These are phyloP conservation scores for Lasiommata megera DNA, from an alignment of 2,888 invertebrate genomes.

Conservation along the genomic window DNA sequence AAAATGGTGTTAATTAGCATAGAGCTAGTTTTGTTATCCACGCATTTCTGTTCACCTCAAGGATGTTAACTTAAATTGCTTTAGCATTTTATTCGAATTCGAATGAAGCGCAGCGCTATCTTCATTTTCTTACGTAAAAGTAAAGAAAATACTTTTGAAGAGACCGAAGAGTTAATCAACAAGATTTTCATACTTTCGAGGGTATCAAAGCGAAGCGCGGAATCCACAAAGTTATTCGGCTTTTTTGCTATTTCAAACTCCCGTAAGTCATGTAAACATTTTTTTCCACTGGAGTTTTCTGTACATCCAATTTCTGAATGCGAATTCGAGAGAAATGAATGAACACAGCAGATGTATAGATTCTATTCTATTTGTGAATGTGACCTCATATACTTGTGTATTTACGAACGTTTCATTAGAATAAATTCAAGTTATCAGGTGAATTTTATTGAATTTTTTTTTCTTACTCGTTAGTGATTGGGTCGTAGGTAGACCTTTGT, in stretches of 20 bases:
- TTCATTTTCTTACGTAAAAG: slow-evolving; percentile 20
- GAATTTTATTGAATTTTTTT: not conserved
- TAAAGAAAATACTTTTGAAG: slow-evolving; percentile 34
- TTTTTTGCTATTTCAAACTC: slow-evolving; percentile 44
- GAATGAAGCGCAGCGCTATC: slow-evolving; percentile 24
- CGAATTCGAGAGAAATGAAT: slow-evolving; percentile 36
- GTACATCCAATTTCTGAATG: slow-evolving; percentile 45
- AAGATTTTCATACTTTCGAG: slow-evolving; percentile 63
- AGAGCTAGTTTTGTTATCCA: not conserved
- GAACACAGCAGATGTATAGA: slow-evolving; percentile 28
- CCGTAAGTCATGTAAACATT: slow-evolving; percentile 46
- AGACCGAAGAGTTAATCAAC: slow-evolving; percentile 67
- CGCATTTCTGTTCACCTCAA: not conserved
- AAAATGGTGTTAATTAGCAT: too few species aligned
- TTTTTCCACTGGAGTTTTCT: slow-evolving; percentile 40
- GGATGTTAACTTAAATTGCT: slow-evolving; percentile 3
- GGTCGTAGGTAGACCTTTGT: not conserved
- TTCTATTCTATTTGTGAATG: slow-evolving; percentile 29
- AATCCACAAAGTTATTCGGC: slow-evolving; percentile 56
- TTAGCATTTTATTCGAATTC: slow-evolving; percentile 6
- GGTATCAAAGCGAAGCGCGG: slow-evolving; percentile 63
- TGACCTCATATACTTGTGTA: slow-evolving; percentile 21
- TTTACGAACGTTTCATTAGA: slow-evolving; percentile 5
- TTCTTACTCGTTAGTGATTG: not conserved
- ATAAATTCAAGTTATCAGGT: not conserved